Conservation (phyloP, 2,797 vertebrate genomes). For the Arremon brunneinucha region DNA sequence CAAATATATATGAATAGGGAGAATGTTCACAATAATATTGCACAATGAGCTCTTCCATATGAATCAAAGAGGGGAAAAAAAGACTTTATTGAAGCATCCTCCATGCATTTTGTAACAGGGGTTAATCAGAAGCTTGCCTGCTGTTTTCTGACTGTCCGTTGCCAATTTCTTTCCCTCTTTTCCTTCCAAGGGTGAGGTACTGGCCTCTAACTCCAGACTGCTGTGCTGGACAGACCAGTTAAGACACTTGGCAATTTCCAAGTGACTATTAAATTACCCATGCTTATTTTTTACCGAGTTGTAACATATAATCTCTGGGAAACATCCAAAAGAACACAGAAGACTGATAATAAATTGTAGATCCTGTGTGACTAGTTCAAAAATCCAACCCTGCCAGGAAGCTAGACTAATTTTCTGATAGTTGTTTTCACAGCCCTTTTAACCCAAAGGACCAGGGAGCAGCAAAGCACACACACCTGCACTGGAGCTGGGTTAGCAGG, state of each 20-base stretch:
- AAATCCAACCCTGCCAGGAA: not conserved
- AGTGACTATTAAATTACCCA: constrained; percentile 9
- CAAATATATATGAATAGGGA: not conserved
- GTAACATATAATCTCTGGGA: not conserved
- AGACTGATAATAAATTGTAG: constrained; percentile 4
- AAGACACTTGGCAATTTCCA: not conserved
- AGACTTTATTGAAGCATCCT: not conserved
- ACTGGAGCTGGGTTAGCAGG: not conserved
- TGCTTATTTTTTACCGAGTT: constrained; percentile 1
- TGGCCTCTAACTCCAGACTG: not conserved
- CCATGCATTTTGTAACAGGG: not conserved
- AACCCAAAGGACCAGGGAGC: not conserved
- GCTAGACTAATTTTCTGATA: not conserved
- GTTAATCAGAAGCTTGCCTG: not conserved
- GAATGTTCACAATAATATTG: not conserved
- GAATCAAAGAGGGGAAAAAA: not conserved
- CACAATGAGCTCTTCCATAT: not conserved
- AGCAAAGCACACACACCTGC: fast-evolving
- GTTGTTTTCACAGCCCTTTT: not conserved
- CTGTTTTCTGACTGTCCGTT: not conserved
- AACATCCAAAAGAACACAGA: not conserved
- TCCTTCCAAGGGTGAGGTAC: not conserved
- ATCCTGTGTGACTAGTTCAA: not conserved
- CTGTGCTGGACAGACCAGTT: constrained; percentile 6
- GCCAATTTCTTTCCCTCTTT: not conserved